Evolutionary conservation across 2,797 vertebrate species (phyloP), one percentile per base, ranked within the genome.

Genomic region (Carapus acus): DNA sequence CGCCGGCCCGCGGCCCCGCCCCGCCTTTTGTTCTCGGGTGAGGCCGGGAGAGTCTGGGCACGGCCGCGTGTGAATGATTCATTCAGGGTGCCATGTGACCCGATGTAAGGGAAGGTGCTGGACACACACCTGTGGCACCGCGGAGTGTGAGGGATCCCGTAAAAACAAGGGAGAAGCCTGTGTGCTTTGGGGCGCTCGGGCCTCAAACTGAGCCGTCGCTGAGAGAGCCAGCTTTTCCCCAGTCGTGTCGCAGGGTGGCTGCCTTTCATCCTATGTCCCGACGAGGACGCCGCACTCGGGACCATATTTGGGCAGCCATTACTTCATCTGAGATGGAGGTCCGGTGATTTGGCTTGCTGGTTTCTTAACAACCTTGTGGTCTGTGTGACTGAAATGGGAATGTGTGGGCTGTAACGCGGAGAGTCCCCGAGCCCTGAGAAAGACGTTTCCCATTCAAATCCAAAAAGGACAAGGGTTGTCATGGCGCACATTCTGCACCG

Each of bases 31-130:
- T 69, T 78, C 62, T 61, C 48, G 63, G 53, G 15, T 56, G 20
- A 24, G 40, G 21, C 47, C 43, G 51, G 44, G 6, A 40, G 49
- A 52, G 33, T 23, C 44, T 8, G 42, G 37, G 48, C 46, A 34
- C 19, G 61, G 44, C 3, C 31, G 29, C 45, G 57, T 44, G 21
- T 65, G 45, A 73, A 83, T 79, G 40, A 81, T 77, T 82, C 74
- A 83, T 77, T 59, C 11, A 49, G 66, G 55, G 60, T 51, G 52
- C 23, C 13, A 33, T 65, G 54, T 22, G 17, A 59, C 33, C 41
- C 23, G 8, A 52, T 47, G 54, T 55, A 70, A 68, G 46, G 52
- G 52, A 72, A 73, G 45, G 63, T 48, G 7, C 21, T 45, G 62
- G 48, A n/a, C 21, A 54, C 37, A 49, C 40, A 55, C 45, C 43